Evolutionary conservation across 2,113 vertebrate species (phyloP), one percentile per base, ranked within the genome.

Genomic region (Elachura formosa): DNA sequence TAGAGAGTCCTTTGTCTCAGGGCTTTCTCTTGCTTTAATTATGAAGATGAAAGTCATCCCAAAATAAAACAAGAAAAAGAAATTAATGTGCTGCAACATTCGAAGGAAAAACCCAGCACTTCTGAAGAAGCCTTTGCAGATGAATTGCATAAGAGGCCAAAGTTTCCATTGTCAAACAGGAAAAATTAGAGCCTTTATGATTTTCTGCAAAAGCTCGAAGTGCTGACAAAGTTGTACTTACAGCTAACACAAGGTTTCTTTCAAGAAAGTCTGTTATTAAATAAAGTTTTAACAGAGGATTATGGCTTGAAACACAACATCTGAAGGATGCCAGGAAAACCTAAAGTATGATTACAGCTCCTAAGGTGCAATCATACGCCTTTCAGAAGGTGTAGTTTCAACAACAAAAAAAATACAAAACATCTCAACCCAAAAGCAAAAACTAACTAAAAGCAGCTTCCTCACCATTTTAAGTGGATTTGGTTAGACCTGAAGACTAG

Each of bases 51-150:
- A 96, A 95, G 76, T 89, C 90, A 96, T 81, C 90, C 95, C 90
- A 95, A 97, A 96, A 97, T 77, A 96, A 95, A 97, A 95, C 88
- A 94, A 96, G 93, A 96, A 88, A 97, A 76, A 94, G 24, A 87
- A 86, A 95, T 97, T 96, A 95, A 93, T 88, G 64, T 52, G 41
- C 74, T 91, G 82, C n/a, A 84, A 29, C 41, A 74, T 43, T 66
- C 4, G 21, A 89, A 82, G 18, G 23, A 74, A 93, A 93, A 89
- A 28, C 6, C 54, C 33, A 55, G 61, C 72, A 91, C 40, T 84
- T 81, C 81, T 34, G 5, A 4, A 87, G 22, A 93, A 93, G 81
- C 52, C 63, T 95, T 74, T 87, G 78, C 78, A 93, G 90, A 92
- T 4, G 7, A 91, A 92, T 38, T 48, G 43, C 26, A 76, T 26